These are phyloP conservation scores for Platygyra sinensis DNA, from an alignment of 64 coral and sea anemone species.

Conservation along the genomic window DNA sequence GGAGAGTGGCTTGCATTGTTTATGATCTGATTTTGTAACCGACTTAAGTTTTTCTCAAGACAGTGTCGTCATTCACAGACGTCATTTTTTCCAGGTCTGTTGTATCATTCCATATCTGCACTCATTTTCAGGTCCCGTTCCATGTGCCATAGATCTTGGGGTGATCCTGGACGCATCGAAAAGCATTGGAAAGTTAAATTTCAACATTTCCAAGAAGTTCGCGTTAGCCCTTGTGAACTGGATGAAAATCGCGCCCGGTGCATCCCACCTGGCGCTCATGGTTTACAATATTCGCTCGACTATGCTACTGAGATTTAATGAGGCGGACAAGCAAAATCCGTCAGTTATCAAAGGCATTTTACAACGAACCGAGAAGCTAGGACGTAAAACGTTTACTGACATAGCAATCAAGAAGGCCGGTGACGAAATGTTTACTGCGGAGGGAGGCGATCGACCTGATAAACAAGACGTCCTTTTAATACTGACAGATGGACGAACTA, in stretches of 20 bases:
- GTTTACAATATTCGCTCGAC: background rate
- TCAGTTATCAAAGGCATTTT: conserved; percentile 26
- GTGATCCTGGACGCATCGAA: conserved; percentile 17
- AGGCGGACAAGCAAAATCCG: background rate
- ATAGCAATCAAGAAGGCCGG: conserved; percentile 39
- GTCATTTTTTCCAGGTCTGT: background rate
- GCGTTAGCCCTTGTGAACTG: background rate
- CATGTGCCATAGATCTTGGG: background rate
- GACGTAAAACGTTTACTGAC: conserved; percentile 19
- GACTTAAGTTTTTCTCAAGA: too few species aligned
- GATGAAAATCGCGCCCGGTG: background rate
- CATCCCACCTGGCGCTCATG: background rate
- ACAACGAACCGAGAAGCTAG: background rate
- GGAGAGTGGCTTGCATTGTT: background rate
- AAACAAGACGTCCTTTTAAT: conserved; percentile 53
- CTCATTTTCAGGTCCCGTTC: background rate
- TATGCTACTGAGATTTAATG: background rate
- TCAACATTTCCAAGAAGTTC: background rate
- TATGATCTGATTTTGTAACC: too few species aligned
- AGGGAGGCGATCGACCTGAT: conserved; percentile 7
- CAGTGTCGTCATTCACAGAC: too few species aligned
- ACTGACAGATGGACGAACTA: conserved; percentile 57
- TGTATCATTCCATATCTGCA: background rate
- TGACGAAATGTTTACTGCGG: conserved; percentile 16
- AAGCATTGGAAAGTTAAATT: background rate